These are phyloP conservation scores for Gasterosteus aculeatus DNA, from an alignment of 2,113 vertebrate species.

Conservation along the genomic window DNA sequence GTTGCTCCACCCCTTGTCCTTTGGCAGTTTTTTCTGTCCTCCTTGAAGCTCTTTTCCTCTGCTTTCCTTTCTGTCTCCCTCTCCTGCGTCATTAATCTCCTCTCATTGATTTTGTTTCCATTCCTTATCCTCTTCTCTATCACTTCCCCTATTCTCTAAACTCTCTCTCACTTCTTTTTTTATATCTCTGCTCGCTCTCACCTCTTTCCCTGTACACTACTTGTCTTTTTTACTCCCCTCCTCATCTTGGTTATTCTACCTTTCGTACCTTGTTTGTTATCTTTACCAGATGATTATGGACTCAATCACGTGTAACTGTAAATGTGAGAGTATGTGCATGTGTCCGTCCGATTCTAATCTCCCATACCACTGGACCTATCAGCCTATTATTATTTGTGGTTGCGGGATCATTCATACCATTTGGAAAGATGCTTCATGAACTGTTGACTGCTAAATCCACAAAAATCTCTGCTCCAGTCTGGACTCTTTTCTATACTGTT, in stretches of 20 bases:
- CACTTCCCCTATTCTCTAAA: background rate
- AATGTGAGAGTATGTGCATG: background rate
- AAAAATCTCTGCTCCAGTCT: no score
- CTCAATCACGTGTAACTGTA: background rate
- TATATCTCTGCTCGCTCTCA: background rate
- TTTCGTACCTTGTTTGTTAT: background rate
- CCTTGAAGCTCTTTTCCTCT: background rate
- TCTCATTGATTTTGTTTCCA: background rate
- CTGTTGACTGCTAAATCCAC: no score
- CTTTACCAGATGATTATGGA: background rate
- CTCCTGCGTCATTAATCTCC: background rate
- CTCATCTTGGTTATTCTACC: background rate
- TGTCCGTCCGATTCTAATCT: background rate
- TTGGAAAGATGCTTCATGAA: no score
- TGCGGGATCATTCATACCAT: no score
- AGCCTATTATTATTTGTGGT: no score
- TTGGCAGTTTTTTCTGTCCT: background rate
- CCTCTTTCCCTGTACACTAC: no score
- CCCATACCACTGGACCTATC: background rate
- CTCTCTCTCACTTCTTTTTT: background rate
- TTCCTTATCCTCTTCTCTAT: background rate
- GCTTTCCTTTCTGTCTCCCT: background rate
- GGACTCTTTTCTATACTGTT: no score
- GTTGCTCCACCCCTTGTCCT: background rate
- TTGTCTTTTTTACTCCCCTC: background rate